Percentiles rank a stretch among this genome's conserved stretches.
phyloP scores from a whole-genome alignment of 2,113 vertebrate species.

The Petrocephalus microphthalmus region DNA sequence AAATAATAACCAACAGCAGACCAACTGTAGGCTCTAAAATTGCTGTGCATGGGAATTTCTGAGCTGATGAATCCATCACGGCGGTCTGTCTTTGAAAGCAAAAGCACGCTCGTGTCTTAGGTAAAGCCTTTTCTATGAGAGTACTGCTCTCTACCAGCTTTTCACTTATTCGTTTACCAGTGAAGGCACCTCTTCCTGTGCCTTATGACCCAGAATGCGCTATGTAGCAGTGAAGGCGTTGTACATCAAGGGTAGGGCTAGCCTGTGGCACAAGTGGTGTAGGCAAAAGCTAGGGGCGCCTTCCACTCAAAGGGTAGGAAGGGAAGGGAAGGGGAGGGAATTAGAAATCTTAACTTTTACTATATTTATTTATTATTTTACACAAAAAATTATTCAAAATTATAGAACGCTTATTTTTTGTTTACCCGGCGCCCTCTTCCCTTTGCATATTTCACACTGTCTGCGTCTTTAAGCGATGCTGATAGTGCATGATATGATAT shows the following conservation, averaged over 20 bases:
- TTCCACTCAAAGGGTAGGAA: not conserved
- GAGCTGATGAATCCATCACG: not conserved
- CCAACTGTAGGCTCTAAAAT: not conserved
- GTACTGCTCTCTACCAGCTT: not conserved
- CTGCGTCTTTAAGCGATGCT: not conserved
- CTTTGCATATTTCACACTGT: not conserved
- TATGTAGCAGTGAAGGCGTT: not conserved
- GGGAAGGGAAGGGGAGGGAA: not conserved
- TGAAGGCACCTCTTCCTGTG: not conserved
- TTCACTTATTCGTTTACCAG: not conserved
- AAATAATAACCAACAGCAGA: not conserved
- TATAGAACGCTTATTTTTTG: not conserved
- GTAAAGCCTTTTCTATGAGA: not conserved
- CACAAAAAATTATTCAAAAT: not conserved
- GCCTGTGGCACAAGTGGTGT: not conserved
- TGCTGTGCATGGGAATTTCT: not conserved
- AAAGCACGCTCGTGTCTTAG: not conserved
- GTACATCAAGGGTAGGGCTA: not conserved
- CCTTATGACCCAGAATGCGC: not conserved
- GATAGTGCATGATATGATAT: not conserved
- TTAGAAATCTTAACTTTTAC: not conserved
- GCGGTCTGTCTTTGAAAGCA: not conserved
- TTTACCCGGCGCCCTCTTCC: not conserved
- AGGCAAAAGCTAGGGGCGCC: not conserved
- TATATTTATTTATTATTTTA: not conserved